Conservation (phyloP, 2,113 vertebrate species). For the Cygnus buccinator region DNA sequence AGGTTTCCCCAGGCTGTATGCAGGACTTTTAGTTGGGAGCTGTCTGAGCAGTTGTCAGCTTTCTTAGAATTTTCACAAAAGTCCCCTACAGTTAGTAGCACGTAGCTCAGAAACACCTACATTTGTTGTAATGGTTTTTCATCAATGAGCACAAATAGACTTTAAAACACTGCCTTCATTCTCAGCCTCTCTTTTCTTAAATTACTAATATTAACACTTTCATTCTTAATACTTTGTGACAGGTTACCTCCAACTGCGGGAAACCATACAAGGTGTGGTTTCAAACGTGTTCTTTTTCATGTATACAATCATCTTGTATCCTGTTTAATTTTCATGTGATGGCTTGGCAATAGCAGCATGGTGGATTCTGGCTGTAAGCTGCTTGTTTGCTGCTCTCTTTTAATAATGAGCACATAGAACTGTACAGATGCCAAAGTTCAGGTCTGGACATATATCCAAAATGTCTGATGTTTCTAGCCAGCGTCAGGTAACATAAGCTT, state of each 20-base stretch:
- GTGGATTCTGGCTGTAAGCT: background rate
- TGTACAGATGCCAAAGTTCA: background rate
- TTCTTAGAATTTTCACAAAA: background rate
- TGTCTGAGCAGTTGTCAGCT: background rate
- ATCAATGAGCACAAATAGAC: background rate
- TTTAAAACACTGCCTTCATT: background rate
- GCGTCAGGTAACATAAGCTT: background rate
- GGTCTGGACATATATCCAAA: background rate
- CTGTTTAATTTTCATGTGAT: background rate
- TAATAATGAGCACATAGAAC: rapidly evolving
- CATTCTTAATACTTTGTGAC: background rate
- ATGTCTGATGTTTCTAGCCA: background rate
- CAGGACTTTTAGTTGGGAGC: background rate
- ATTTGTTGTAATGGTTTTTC: rapidly evolving
- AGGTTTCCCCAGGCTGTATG: background rate
- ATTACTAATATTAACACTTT: background rate
- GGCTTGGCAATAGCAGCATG: background rate
- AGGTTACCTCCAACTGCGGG: background rate
- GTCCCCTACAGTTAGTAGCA: background rate
- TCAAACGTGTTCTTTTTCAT: background rate
- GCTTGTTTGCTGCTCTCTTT: background rate
- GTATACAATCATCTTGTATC: background rate
- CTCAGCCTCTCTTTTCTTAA: background rate
- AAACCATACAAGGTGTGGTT: background rate
- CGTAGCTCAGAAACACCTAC: background rate